Base-by-base conservation (phyloP, 2,113 vertebrate genomes). In the Microtus oregoni region DNA sequence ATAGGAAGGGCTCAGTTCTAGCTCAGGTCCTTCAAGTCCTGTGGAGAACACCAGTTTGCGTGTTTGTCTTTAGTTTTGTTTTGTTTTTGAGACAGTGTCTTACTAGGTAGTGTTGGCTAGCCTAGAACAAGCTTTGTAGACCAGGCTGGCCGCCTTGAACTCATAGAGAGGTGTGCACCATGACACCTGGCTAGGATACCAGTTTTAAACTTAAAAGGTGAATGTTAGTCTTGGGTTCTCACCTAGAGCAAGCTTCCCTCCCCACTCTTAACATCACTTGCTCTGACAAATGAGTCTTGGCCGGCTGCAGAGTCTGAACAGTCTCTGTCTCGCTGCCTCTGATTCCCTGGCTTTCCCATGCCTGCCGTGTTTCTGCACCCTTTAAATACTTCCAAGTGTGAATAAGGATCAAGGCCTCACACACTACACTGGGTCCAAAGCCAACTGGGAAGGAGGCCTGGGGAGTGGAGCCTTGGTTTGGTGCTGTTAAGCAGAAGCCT, bases 351-450 rank as follows among this genome's bases (percentile, higher is more conserved):
- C 75, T 72, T 85, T 47, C 10, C 30, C 77, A 82, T 89, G 72
- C 32, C 78, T 89, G 1, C 2, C 26, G 35, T n/a, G 41, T 92
- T 47, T 38, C 82, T 0, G 2, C 10, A 63, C 87, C 55, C 72
- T 61, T 96, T 76, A 90, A 44, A 58, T 95, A 26, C 15, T 95
- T 82, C 75, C 52, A 75, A 67, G 4, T 73, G 7, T 73, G 52
- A 94, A 9, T 11, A 67, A 6, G 38, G 28, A n/a, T 91, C 35
- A 86, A 92, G 77, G 32, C 68, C 32, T 70, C 67, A 68, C 30
- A 15, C 5, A 58, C 17, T 58, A 68, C 12, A 68, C 67, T 68
- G 67, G 65, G 28, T 68, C 67, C 67, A 68, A 32, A 68, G 30
- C 67, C 30, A 55, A 30, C 61, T 85, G 44, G 70, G 91, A 76